Conservation (phyloP, 2,888 invertebrate genomes). For the Exocentrus adspersus region DNA sequence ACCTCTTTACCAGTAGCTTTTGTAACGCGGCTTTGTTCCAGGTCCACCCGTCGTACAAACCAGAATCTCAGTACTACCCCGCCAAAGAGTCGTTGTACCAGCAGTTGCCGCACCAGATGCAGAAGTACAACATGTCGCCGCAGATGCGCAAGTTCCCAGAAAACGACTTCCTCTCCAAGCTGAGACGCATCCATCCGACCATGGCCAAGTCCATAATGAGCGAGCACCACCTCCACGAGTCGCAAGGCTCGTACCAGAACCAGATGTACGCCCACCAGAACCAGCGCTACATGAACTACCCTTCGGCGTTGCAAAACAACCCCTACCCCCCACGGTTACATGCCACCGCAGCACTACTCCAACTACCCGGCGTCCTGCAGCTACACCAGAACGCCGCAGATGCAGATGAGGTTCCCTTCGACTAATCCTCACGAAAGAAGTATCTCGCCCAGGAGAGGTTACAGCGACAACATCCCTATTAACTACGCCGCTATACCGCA, state of each 20-base stretch:
- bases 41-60: conserved; percentile 49
- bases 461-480: conserved; percentile 49
- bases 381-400: conserved; percentile 44
- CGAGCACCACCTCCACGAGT: conserved; percentile 57
- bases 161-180: conserved; percentile 56
- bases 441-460: conserved; percentile 53
- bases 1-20: too few species aligned
- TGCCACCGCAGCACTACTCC: conserved; percentile 33
- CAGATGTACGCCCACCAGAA: conserved; percentile 52
- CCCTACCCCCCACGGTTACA: conserved; percentile 35
- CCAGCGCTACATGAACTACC: conserved; percentile 50
- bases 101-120: conserved; percentile 37
- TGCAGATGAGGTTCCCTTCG: conserved; percentile 43
- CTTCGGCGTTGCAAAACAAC: conserved; percentile 40
- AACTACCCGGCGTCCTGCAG: conserved; percentile 39
- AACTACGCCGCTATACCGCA: conserved; percentile 50
- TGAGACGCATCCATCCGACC: conserved; percentile 56
- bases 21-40: conserved; percentile 33
- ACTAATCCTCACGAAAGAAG: conserved; percentile 50
- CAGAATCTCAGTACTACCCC: conserved; percentile 54
- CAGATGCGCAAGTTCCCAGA: conserved; percentile 48
- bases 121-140: conserved; percentile 48
- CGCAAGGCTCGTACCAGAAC: conserved; percentile 49
- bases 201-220: conserved; percentile 59
- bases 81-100: conserved; percentile 48